These are phyloP conservation scores for Protonemura montana DNA, from an alignment of 2,888 invertebrate genomes.

Conservation along the genomic window DNA sequence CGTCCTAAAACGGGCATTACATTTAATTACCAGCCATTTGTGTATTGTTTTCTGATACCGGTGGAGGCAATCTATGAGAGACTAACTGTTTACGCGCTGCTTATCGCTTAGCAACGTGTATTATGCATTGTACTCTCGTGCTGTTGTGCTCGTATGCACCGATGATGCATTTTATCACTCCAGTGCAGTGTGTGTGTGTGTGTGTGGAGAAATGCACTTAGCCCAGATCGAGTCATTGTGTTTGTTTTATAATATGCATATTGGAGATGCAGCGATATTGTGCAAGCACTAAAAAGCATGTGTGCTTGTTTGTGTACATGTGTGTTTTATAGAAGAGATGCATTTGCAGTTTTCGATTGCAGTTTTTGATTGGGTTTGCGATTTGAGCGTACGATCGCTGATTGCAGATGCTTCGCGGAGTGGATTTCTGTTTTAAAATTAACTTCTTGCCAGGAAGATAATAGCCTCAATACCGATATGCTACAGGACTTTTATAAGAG, in stretches of 20 bases:
- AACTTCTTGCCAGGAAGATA: not conserved
- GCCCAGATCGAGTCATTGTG: not conserved
- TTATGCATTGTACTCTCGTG: not conserved
- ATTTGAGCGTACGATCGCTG: not conserved
- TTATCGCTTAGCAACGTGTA: not conserved
- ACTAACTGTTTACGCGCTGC: conserved; percentile 14
- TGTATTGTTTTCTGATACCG: conserved; percentile 32
- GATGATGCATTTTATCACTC: too few relatives aligned
- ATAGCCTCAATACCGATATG: too few relatives aligned
- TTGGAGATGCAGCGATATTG: not conserved
- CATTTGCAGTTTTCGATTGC: not conserved
- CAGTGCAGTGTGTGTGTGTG: not conserved
- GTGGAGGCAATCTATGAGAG: not conserved
- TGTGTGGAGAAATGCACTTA: not conserved
- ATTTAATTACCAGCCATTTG: conserved; percentile 30
- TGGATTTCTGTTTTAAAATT: not conserved
- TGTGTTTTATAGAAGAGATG: not conserved
- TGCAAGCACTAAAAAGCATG: not conserved
- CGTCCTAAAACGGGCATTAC: conserved; percentile 1
- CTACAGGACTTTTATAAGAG: too few relatives aligned
- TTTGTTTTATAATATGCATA: not conserved
- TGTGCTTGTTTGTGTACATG: not conserved
- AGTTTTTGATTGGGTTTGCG: not conserved
- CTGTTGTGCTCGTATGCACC: too few relatives aligned
- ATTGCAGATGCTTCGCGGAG: not conserved